Base-by-base conservation (phyloP, 2,888 invertebrate genomes). In the Drosophila peninsularis region DNA sequence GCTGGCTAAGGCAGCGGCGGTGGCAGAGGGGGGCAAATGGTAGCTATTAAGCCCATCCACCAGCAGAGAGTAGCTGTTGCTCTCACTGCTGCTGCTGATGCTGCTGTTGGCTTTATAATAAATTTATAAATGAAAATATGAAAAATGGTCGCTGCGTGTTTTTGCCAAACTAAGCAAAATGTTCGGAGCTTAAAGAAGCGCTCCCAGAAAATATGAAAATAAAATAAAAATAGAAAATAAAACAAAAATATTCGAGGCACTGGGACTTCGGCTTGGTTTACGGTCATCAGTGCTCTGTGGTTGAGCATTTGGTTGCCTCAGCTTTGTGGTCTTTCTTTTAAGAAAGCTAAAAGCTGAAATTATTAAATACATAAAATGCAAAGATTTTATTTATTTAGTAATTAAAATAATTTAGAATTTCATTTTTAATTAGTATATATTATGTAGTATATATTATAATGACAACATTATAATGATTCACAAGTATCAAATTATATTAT, bases 121-220 rank as follows among this genome's bases (percentile, higher is more conserved):
- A 88, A 88, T 90, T 89, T 88, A 89, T 88, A 88, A 88, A 90
- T 88, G 82, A 89, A 84, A 82, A 84, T 88, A 86, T 84, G 83
- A 84, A 90, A 88, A 88, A 88, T 89, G 88, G 83, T 78, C 76
- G 77, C 88, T 87, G 89, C 82, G 89, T 84, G 88, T 89, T 89
- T 89, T 79, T 75, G 82, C 87, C 77, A 87, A 81, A 85, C 88
- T 88, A 82, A 75, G 85, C 84, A 81, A 82, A 69, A 84, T 64
- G 65, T 58, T 50, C 9, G 57, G 5, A 62, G 71, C 76, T 75
- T 66, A 75, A 78, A 61, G 60, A 64, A 75, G 44, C 60, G 44
- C 42, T 14, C 5, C 24, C 24, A 37, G 36, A 52, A 21, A 19
- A 19, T 5, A 36, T 24, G 19, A 19, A 17, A 6, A 4, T 1